phyloP scores from a whole-genome alignment of 2,797 vertebrate genomes.

The Spheniscus humboldti region DNA sequence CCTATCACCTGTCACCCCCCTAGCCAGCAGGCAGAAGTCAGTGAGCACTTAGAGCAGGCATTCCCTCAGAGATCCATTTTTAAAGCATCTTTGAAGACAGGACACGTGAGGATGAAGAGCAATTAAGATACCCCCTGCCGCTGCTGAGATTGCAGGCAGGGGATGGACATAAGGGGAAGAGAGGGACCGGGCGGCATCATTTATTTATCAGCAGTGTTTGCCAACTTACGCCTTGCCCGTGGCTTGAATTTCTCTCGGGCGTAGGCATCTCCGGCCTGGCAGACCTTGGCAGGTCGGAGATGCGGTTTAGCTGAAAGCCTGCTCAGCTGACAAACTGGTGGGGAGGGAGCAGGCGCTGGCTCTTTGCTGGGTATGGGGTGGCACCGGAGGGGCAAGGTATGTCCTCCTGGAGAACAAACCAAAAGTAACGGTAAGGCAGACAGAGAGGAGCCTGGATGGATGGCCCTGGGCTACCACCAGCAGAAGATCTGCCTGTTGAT shows the following conservation, averaged over 20 bases:
- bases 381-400: conserved; percentile 70
- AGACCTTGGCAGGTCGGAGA: conserved; percentile 80
- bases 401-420: conserved; percentile 72
- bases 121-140: background rate
- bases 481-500: background rate
- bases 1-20: background rate
- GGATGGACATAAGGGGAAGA: background rate
- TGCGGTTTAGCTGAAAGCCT: conserved; percentile 57
- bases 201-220: background rate
- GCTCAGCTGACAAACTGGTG: background rate
- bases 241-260: conserved; percentile 82
- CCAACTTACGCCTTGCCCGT: conserved; percentile 77
- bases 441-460: background rate
- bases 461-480: background rate
- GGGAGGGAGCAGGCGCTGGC: background rate
- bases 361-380: conserved; percentile 51
- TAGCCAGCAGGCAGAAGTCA: background rate
- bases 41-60: background rate
- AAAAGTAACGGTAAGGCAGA: background rate
- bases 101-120: accelerated
- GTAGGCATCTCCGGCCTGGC: conserved; percentile 84
- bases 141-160: background rate
- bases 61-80: background rate
- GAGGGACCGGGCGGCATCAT: accelerated
- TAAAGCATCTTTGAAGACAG: background rate